These are phyloP conservation scores for Burhinus oedicnemus DNA, from an alignment of 2,113 vertebrate species.

Conservation along the genomic window DNA sequence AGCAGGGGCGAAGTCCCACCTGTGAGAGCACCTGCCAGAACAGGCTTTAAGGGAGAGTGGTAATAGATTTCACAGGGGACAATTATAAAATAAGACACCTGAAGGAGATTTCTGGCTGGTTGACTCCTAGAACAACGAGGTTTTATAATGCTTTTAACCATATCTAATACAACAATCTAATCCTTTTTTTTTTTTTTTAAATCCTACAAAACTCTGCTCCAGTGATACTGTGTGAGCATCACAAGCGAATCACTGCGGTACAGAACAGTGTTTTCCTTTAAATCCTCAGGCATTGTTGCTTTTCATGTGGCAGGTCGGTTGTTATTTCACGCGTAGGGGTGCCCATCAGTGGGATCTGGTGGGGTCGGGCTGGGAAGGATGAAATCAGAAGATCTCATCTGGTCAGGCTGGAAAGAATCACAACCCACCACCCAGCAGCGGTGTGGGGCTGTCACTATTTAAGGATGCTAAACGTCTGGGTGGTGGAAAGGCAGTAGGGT, in stretches of 20 bases:
- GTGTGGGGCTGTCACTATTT: accelerated
- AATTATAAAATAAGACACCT: neutral
- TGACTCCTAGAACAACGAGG: neutral
- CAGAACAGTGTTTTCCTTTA: neutral
- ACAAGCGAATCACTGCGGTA: accelerated
- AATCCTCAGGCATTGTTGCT: accelerated
- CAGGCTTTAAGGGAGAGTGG: neutral
- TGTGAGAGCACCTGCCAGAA: neutral
- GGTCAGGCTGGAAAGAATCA: neutral
- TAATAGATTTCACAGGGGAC: neutral
- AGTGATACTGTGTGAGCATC: neutral
- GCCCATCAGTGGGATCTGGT: neutral
- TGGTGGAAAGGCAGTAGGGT: neutral
- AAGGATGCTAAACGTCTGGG: neutral
- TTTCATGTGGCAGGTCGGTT: accelerated
- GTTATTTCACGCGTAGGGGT: too few species aligned
- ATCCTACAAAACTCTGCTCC: neutral
- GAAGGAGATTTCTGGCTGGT: neutral
- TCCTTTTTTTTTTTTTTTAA: neutral
- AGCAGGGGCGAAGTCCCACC: too few species aligned
- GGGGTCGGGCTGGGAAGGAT: neutral
- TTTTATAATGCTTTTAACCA: neutral
- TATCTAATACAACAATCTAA: neutral
- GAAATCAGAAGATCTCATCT: neutral
- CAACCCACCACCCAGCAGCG: neutral